Evolutionary conservation across 23 tunicate species (phyloP).

Genomic region (Halocynthia aurantium): DNA sequence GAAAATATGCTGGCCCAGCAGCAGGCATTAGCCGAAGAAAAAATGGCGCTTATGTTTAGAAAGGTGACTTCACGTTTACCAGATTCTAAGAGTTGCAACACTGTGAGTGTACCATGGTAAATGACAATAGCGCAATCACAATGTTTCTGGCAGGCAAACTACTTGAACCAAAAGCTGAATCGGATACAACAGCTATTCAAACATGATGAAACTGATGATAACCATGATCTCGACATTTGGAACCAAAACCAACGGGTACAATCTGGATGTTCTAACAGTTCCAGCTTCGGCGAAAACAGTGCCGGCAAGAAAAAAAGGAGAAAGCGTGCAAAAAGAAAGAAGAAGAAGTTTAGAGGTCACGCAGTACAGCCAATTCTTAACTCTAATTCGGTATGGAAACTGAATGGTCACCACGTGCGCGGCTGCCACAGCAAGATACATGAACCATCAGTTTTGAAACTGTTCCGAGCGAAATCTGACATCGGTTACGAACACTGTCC

Average conservation of each 20-base stretch:
- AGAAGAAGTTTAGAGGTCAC: no score
- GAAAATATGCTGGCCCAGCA: constrained; percentile 21
- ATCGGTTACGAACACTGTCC: no score
- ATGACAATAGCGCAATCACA: background rate
- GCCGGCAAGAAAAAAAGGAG: background rate
- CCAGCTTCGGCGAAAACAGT: background rate
- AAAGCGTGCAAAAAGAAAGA: background rate
- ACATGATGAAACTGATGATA: no score
- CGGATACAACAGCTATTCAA: constrained; percentile 6
- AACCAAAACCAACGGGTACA: no score
- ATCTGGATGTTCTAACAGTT: no score
- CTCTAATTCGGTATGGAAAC: no score
- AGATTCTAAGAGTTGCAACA: background rate
- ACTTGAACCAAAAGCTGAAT: constrained; percentile 28
- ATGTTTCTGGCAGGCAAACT: constrained; percentile 19
- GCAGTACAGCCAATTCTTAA: no score
- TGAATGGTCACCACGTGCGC: no score
- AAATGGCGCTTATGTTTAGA: constrained; percentile 20
- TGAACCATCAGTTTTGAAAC: no score
- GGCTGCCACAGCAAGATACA: no score
- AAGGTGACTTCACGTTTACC: constrained; percentile 19
- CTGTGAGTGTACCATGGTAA: background rate
- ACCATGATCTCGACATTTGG: no score
- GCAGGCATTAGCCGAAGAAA: constrained; percentile 27
- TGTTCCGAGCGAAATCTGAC: no score